phyloP scores from a whole-genome alignment of 1,140 invertebrate species.

The Akabosia matsudoensis region DNA sequence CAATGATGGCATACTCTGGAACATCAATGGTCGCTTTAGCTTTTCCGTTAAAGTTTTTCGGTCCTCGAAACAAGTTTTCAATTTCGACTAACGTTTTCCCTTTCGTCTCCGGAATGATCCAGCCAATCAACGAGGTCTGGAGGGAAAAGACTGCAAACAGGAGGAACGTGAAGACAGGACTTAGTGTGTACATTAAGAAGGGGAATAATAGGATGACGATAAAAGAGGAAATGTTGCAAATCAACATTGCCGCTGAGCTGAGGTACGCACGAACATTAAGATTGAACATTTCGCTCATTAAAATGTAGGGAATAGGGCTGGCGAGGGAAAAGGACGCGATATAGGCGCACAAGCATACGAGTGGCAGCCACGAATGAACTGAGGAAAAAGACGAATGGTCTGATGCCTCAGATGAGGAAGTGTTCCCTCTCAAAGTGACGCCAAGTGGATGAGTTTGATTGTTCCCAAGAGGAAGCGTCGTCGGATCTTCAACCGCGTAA shows the following conservation, averaged over 20 bases:
- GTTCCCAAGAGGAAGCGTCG: no score
- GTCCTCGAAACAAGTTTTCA: constrained; percentile 68
- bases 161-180: constrained; percentile 67
- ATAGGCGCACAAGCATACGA: constrained; percentile 10
- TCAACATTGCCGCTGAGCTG: constrained; percentile 18
- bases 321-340: constrained; percentile 37
- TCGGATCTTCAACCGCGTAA: not conserved
- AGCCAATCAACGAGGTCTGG: constrained; percentile 54
- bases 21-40: not conserved
- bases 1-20: not conserved
- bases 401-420: no score
- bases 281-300: constrained; percentile 36
- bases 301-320: constrained; percentile 35
- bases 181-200: constrained; percentile 71
- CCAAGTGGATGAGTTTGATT: no score
- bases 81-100: constrained; percentile 73
- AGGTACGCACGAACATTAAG: constrained; percentile 22
- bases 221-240: constrained; percentile 56
- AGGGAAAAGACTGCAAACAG: constrained; percentile 59
- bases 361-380: constrained; percentile 22
- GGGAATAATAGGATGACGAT: constrained; percentile 63
- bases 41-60: not conserved
- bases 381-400: not conserved
- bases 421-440: no score
- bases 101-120: constrained; percentile 75